Evolutionary conservation across 1,140 invertebrate species (phyloP).

Genomic region (Platyscapa corneri): DNA sequence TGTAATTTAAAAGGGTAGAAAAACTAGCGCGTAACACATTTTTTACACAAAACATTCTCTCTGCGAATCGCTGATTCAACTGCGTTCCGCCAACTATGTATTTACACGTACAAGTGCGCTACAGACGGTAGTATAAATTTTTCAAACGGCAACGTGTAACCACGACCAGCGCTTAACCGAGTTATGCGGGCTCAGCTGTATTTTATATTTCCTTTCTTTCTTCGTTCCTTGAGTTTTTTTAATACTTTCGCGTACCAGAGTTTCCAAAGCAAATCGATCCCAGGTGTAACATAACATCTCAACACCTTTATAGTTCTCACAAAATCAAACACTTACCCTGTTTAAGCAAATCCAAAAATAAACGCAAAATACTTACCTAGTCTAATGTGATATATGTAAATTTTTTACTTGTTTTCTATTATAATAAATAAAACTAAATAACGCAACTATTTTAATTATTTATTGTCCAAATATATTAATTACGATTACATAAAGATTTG

Average conservation of each 20-base stretch:
- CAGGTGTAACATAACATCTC: not conserved
- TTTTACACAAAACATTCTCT: not conserved
- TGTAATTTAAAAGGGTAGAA: constrained; percentile 10
- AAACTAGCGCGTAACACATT: not conserved
- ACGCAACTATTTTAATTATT: no score
- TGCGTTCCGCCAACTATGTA: not conserved
- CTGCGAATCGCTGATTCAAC: not conserved
- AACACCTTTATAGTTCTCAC: not conserved
- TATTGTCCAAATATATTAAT: no score
- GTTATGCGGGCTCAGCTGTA: not conserved
- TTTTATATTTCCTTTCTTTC: not conserved
- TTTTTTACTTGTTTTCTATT: no score
- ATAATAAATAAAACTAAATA: no score
- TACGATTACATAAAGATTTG: no score
- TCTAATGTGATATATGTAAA: no score
- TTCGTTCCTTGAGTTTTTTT: not conserved
- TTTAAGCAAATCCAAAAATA: not conserved
- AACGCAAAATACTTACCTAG: no score
- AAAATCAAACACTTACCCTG: not conserved
- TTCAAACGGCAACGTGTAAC: constrained; percentile 4
- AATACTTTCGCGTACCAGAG: not conserved
- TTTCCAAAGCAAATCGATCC: not conserved
- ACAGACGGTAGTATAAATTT: not conserved
- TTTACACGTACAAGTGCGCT: not conserved
- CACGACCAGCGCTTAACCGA: not conserved